Evolutionary conservation across 2,113 vertebrate species (phyloP).

Genomic region (Taurulus bubalis): DNA sequence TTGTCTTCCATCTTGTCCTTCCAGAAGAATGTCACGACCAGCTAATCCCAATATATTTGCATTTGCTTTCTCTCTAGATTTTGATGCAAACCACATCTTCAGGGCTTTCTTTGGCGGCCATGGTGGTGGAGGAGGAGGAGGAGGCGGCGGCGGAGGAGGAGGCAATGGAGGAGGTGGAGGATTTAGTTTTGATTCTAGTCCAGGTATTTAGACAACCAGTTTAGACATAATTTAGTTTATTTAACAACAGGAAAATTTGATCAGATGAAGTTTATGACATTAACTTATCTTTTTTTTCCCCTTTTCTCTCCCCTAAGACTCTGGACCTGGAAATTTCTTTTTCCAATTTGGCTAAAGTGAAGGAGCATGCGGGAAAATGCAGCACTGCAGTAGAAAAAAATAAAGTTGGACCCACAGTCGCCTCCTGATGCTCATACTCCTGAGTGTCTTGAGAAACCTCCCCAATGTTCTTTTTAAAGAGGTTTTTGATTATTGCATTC

Average conservation of each 20-base stretch:
- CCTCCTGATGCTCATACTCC: slow-evolving; percentile 41
- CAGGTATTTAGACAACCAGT: slow-evolving; percentile 40
- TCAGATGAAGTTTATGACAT: not conserved
- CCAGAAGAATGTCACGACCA: not conserved
- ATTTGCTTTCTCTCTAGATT: slow-evolving; percentile 82
- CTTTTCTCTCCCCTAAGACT: slow-evolving; percentile 78
- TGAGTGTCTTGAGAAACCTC: slow-evolving; percentile 81
- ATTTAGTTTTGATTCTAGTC: slow-evolving; percentile 92
- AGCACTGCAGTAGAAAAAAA: slow-evolving; percentile 52
- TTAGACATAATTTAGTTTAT: not conserved
- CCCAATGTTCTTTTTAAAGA: slow-evolving; percentile 20
- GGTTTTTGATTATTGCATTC: slow-evolving; percentile 50
- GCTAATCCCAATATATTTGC: not conserved
- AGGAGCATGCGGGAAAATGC: not conserved
- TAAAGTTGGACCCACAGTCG: slow-evolving; percentile 62
- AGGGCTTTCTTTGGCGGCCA: slow-evolving; percentile 95
- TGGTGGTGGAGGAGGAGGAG: slow-evolving; percentile 86
- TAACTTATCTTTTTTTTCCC: not conserved
- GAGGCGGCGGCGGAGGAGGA: slow-evolving; percentile 73
- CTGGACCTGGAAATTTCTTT: slow-evolving; percentile 96
- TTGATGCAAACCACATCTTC: slow-evolving; percentile 98
- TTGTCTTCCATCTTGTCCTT: not conserved
- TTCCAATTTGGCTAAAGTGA: slow-evolving; percentile 94
- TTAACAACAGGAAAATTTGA: not conserved
- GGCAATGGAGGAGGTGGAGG: slow-evolving; percentile 87